phyloP scores from a whole-genome alignment of 2,888 invertebrate species.

The Machimus atricapillus region DNA sequence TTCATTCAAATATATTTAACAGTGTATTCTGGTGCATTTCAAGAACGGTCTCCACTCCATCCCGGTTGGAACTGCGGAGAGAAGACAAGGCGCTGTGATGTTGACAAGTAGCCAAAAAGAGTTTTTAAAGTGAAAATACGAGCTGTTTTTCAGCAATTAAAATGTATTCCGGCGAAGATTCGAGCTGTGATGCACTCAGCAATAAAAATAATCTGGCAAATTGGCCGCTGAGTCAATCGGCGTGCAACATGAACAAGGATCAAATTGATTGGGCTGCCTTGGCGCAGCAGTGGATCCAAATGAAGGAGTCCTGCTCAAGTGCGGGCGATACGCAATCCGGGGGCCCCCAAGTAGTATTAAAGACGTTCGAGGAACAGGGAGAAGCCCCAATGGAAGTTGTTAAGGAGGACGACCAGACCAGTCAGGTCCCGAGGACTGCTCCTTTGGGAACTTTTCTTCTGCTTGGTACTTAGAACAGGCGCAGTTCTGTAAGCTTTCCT shows the following conservation, averaged over 20 bases:
- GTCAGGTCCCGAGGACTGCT: neutral
- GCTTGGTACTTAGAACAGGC: constrained; percentile 39
- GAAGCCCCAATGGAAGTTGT: constrained; percentile 91
- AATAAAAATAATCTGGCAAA: constrained; percentile 67
- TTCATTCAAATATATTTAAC: neutral
- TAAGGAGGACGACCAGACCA: constrained; percentile 66
- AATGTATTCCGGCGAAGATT: constrained; percentile 58
- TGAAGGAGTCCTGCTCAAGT: constrained; percentile 75
- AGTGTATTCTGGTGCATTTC: neutral
- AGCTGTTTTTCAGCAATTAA: neutral
- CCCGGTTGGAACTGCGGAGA: neutral
- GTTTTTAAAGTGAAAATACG: neutral
- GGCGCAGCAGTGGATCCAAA: constrained; percentile 97
- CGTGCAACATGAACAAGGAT: constrained; percentile 81
- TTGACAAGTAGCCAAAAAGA: neutral
- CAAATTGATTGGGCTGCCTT: constrained; percentile 96
- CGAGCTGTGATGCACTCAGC: constrained; percentile 56
- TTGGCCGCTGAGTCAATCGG: constrained; percentile 80
- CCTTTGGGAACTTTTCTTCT: neutral
- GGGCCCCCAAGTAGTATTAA: constrained; percentile 38
- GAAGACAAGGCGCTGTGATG: neutral
- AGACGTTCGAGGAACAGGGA: constrained; percentile 72
- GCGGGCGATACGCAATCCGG: constrained; percentile 66
- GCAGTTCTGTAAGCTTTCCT: constrained; percentile 42
- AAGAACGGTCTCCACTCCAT: neutral